These are phyloP conservation scores for Eledone cirrhosa DNA, from an alignment of 2,888 invertebrate species.

Conservation along the genomic window DNA sequence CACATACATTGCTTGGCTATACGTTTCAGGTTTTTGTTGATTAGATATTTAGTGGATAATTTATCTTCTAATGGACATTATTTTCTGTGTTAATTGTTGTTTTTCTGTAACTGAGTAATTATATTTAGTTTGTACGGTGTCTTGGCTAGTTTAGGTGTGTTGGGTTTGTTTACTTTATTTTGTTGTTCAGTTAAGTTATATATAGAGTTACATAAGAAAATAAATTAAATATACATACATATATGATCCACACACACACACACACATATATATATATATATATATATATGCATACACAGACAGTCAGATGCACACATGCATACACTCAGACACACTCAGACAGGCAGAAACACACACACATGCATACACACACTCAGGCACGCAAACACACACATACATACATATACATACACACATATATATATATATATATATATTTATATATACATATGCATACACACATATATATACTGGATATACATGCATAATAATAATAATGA, in stretches of 20 bases:
- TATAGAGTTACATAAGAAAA: not conserved
- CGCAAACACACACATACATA: not conserved
- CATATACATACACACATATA: not conserved
- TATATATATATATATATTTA: slow-evolving; percentile 10
- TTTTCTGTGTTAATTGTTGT: too few relatives aligned
- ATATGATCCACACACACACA: not conserved
- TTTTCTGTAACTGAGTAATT: too few relatives aligned
- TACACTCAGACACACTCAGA: not conserved
- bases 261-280: not conserved
- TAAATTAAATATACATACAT: not conserved
- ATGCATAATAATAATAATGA: too few relatives aligned
- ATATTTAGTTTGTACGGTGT: too few relatives aligned
- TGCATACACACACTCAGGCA: not conserved
- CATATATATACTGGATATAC: too few relatives aligned
- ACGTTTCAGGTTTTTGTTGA: too few relatives aligned
- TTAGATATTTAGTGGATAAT: too few relatives aligned
- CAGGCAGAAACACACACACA: not conserved
- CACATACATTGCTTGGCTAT: too few relatives aligned
- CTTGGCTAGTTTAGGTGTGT: too few relatives aligned
- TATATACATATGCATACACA: not conserved
- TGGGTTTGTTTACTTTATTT: too few relatives aligned
- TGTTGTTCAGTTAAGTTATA: too few relatives aligned
- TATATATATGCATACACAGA: not conserved
- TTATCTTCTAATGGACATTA: too few relatives aligned
- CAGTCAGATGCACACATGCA: not conserved